Percentiles rank a stretch among this genome's conserved stretches.
Evolutionary conservation across 2,113 vertebrate species (phyloP).

Genomic region (Megaceryle torquata): DNA sequence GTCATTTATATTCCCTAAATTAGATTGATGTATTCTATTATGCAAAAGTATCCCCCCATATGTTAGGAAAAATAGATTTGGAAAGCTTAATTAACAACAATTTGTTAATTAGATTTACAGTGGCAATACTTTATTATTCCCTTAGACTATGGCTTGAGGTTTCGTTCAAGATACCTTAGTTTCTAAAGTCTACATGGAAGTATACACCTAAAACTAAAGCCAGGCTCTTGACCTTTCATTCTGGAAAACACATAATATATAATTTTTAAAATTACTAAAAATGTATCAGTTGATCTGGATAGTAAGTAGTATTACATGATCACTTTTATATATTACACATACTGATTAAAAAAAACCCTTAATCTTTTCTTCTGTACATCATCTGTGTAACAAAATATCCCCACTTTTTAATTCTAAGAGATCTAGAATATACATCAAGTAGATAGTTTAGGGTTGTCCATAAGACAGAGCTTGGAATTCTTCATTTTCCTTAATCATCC

Average conservation of each 20-base stretch:
- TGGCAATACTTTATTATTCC: background rate
- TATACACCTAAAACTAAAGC: background rate
- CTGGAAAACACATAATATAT: background rate
- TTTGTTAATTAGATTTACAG: slow-evolving; percentile 32
- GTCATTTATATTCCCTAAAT: slow-evolving; percentile 29
- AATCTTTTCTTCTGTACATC: background rate
- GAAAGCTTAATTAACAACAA: slow-evolving; percentile 35
- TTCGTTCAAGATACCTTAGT: background rate
- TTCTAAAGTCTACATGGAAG: background rate
- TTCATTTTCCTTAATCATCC: background rate
- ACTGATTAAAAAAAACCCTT: background rate
- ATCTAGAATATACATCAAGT: background rate
- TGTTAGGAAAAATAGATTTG: background rate
- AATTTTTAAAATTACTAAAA: background rate
- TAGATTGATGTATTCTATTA: slow-evolving; percentile 25
- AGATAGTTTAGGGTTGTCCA: background rate
- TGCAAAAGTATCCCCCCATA: background rate
- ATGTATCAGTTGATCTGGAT: background rate
- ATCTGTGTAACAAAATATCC: background rate
- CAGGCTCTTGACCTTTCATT: background rate
- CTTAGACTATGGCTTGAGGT: background rate
- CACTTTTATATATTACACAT: background rate
- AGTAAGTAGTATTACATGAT: background rate
- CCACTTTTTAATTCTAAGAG: background rate
- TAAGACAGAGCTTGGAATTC: background rate